Evolutionary conservation across 30 jellyfish, hydroid and myxozoan species (phyloP).

Genomic region (Turritopsis dohrnii): DNA sequence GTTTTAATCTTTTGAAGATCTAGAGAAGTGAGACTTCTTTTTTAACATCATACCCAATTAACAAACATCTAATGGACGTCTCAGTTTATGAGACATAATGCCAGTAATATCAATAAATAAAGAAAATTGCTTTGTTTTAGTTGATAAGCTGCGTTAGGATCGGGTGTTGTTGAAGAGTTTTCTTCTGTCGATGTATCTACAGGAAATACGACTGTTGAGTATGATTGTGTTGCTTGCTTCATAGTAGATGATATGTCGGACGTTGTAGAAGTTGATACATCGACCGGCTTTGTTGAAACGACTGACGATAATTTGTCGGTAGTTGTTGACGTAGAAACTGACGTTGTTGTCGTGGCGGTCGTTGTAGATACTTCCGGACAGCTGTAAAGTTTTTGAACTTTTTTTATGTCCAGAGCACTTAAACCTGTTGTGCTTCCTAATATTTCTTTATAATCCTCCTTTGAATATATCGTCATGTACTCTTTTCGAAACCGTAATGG

Average conservation of each 20-base stretch:
- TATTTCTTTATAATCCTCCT: not conserved
- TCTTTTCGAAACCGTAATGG: not conserved
- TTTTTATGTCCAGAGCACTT: not conserved
- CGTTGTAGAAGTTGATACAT: not conserved
- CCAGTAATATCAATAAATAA: not conserved
- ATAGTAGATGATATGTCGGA: not conserved
- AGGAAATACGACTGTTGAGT: not conserved
- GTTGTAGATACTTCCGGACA: not conserved
- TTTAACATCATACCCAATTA: too few relatives aligned
- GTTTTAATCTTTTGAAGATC: too few relatives aligned
- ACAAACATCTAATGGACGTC: too few relatives aligned
- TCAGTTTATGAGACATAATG: not conserved
- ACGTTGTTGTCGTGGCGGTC: not conserved
- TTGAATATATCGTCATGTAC: constrained; percentile 6
- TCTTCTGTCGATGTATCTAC: not conserved
- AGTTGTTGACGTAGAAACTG: not conserved
- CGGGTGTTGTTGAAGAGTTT: not conserved
- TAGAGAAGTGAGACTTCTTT: too few relatives aligned
- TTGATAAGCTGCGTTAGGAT: not conserved
- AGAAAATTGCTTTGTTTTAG: not conserved
- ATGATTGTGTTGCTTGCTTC: not conserved
- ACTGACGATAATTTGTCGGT: not conserved
- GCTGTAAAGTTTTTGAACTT: constrained; percentile 1
- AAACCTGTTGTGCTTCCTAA: constrained; percentile 13
- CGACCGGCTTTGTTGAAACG: not conserved